phyloP scores from a whole-genome alignment of 2,888 invertebrate species.

The Acanthoscelides obtectus region DNA sequence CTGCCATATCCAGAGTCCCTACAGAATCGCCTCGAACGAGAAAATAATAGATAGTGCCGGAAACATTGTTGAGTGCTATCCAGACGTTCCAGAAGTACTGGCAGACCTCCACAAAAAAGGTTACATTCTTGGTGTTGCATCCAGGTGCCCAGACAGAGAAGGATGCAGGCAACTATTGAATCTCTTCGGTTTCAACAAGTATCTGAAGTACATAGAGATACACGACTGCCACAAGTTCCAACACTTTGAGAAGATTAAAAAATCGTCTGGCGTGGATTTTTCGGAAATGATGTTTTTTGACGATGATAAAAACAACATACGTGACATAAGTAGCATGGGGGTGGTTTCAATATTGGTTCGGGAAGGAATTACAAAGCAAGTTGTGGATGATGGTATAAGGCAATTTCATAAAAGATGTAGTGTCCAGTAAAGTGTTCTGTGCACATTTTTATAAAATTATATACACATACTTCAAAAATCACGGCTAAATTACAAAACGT shows the following conservation, averaged over 20 bases:
- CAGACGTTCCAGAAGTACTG: conserved; percentile 58
- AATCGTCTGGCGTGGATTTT: conserved; percentile 49
- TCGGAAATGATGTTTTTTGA: conserved; percentile 62
- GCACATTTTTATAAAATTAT: too few relatives aligned
- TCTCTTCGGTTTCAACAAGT: conserved; percentile 61
- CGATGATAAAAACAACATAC: conserved; percentile 58
- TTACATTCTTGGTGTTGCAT: conserved; percentile 58
- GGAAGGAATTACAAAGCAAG: conserved; percentile 48
- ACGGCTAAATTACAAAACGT: too few relatives aligned
- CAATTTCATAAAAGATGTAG: conserved; percentile 10
- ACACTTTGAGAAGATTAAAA: conserved; percentile 59
- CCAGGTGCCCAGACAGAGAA: conserved; percentile 56
- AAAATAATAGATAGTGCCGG: conserved; percentile 48
- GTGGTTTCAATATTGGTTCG: conserved; percentile 53
- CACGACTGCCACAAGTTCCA: conserved; percentile 61
- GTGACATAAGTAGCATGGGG: conserved; percentile 50
- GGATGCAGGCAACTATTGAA: conserved; percentile 58
- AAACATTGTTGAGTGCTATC: conserved; percentile 48
- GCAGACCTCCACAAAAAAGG: conserved; percentile 52
- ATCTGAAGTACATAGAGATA: conserved; percentile 63
- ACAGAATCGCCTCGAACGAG: conserved; percentile 47
- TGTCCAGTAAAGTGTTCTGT: too few relatives aligned
- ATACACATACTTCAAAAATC: too few relatives aligned
- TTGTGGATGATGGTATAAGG: conserved; percentile 45
- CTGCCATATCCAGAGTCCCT: conserved; percentile 62